Base-by-base conservation (phyloP, 2,113 vertebrate genomes). In the Procavia capensis region DNA sequence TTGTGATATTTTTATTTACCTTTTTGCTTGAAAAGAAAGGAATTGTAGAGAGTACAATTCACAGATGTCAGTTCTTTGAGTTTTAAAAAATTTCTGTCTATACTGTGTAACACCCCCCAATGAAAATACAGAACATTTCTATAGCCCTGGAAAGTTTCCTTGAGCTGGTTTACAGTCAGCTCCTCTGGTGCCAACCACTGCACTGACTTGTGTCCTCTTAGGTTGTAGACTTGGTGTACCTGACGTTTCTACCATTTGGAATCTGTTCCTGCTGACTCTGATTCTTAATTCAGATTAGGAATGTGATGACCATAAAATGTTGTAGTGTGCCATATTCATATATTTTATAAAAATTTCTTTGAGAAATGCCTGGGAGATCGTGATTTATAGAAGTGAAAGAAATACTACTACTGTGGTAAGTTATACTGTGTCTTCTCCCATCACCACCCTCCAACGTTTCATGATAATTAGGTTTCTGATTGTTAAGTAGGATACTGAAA, bases 311-410 rank as follows among this genome's bases (percentile, higher is more conserved):
- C 31, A 61, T 10, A 88, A 7, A 91, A n/a, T 95, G 11, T 88
- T 74, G 72, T 41, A 91, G 66, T 94, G 20, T 76, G 83, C 41
- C 20, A 79, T 88, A 72, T 79, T 92, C 6, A 50, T 59, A 54
- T 81, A 75, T 89, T 79, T 89, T 92, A 24, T 86, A 82, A 95
- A 41, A 94, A 86, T 87, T 66, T 81, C 9, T 81, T 82, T 94
- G 59, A 68, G 72, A 85, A 75, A 34, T 70, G 9, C 16, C 68
- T 92, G 41, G 36, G 64, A 63, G 19, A 1, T 78, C 50, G 76
- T 59, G 90, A 76, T 70, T 86, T 59, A 22, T 84, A 84, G 45
- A 85, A 76, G 2, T 75, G 45, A 85, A 47, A 85, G 31, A 94
- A 90, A 57, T 85, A 31, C 2, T 72, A 76, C 83, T 45, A 64